phyloP scores from a whole-genome alignment of 2,113 vertebrate species.

The Rutilus rutilus region DNA sequence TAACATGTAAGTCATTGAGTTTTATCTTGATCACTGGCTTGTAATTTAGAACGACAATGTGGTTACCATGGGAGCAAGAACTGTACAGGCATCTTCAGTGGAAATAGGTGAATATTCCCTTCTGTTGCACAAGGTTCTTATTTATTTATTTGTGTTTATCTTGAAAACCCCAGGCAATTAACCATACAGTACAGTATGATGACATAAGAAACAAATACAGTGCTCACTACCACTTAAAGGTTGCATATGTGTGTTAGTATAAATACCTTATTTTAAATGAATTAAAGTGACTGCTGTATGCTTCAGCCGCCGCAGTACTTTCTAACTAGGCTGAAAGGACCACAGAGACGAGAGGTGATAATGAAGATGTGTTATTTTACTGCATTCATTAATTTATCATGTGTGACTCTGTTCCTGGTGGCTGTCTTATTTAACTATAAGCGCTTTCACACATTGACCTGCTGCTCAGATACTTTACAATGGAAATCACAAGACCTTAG shows the following conservation, averaged over 20 bases:
- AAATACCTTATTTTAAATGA: not conserved
- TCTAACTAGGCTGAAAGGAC: not conserved
- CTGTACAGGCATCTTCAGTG: not conserved
- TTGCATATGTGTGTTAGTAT: not conserved
- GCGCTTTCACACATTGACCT: slow-evolving; percentile 30
- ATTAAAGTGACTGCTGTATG: not conserved
- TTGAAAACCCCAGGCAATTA: not conserved
- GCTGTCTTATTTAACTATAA: not conserved
- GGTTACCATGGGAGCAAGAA: slow-evolving; percentile 27
- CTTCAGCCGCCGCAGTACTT: not conserved
- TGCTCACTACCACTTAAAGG: not conserved
- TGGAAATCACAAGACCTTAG: not conserved
- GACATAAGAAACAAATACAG: not conserved
- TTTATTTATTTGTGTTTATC: not conserved
- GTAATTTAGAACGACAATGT: slow-evolving; percentile 6
- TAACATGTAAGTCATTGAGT: not conserved
- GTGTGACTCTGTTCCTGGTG: slow-evolving; percentile 31
- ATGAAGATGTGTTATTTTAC: slow-evolving; percentile 38
- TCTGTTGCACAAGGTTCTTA: not conserved
- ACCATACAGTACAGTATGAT: not conserved
- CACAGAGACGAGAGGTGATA: slow-evolving; percentile 14
- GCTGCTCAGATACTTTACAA: slow-evolving; percentile 18
- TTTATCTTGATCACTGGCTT: slow-evolving; percentile 4
- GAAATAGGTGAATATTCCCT: slow-evolving; percentile 2
- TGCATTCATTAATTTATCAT: slow-evolving; percentile 29